Percentiles rank a stretch among this genome's conserved stretches.
Evolutionary conservation across 1,140 invertebrate species (phyloP).

Genomic region (Dicyema japonicum): DNA sequence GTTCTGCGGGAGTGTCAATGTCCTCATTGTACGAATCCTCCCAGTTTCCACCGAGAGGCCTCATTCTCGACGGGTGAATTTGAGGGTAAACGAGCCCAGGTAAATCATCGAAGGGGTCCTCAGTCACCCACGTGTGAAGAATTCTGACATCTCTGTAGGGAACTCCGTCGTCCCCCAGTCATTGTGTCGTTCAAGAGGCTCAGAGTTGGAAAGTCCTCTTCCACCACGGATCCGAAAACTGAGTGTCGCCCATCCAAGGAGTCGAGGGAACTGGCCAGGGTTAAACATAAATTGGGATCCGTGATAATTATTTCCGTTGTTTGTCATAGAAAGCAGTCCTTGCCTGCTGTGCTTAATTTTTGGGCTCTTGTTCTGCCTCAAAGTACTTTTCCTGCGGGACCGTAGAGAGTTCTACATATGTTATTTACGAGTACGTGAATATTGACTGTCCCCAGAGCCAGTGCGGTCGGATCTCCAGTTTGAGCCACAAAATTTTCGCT

Average conservation of each 20-base stretch:
- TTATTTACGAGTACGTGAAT: too few relatives aligned
- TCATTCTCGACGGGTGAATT: too few relatives aligned
- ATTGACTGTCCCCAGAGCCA: conserved; percentile 57
- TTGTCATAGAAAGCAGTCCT: conserved; percentile 71
- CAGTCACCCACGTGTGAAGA: conserved; percentile 70
- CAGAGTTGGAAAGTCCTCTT: conserved; percentile 56
- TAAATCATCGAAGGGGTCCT: conserved; percentile 77
- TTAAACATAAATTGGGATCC: conserved; percentile 92
- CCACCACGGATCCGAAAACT: conserved; percentile 60
- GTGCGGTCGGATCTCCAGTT: conserved; percentile 68
- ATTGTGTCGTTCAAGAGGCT: conserved; percentile 64
- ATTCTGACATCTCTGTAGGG: conserved; percentile 79
- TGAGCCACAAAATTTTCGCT: conserved; percentile 67
- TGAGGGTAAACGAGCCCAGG: conserved; percentile 24
- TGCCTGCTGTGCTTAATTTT: conserved; percentile 51
- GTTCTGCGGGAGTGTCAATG: conserved; percentile 51
- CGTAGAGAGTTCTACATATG: conserved; percentile 9
- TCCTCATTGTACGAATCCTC: too few relatives aligned
- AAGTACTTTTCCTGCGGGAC: conserved; percentile 43
- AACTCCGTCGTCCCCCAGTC: too few relatives aligned
- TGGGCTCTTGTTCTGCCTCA: conserved; percentile 52
- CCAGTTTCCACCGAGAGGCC: too few relatives aligned
- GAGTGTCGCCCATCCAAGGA: conserved; percentile 63
- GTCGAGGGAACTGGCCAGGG: conserved; percentile 47
- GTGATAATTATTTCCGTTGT: conserved; percentile 57